A percentile compares a stretch with the other conserved stretches of the same genome.
Evolutionary conservation across 2,113 vertebrate species (phyloP).

Genomic region (Anseranas semipalmata): DNA sequence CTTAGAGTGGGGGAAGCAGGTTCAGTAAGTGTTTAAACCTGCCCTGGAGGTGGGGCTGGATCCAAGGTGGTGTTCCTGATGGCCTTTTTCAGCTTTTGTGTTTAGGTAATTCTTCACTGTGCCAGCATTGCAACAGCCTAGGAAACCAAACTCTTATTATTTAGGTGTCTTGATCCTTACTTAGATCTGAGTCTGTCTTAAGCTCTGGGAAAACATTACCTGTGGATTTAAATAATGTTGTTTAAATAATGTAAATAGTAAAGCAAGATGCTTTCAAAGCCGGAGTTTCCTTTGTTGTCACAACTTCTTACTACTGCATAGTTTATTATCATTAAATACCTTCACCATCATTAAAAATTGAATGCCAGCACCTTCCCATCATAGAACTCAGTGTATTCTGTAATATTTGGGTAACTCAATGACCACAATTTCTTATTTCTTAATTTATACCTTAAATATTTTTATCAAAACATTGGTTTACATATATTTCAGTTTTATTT

Average conservation of each 20-base stretch:
- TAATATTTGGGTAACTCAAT: neutral
- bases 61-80: accelerated
- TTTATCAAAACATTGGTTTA: neutral
- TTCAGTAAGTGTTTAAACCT: neutral
- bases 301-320: neutral
- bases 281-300: neutral
- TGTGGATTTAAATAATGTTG: neutral
- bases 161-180: neutral
- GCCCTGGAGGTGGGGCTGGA: neutral
- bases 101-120: neutral
- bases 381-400: neutral
- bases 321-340: neutral
- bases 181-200: neutral
- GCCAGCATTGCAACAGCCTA: neutral
- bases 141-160: neutral
- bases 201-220: neutral
- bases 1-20: neutral
- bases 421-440: neutral
- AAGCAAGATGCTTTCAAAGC: neutral
- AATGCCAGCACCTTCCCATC: neutral
- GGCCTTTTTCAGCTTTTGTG: neutral
- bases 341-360: neutral
- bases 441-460: neutral
- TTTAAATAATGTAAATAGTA: neutral
- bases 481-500: neutral